A percentile compares a stretch with the other conserved stretches of the same genome.
Conservation (phyloP, 2,888 invertebrate species). For the Nemotelus pantherinus region DNA sequence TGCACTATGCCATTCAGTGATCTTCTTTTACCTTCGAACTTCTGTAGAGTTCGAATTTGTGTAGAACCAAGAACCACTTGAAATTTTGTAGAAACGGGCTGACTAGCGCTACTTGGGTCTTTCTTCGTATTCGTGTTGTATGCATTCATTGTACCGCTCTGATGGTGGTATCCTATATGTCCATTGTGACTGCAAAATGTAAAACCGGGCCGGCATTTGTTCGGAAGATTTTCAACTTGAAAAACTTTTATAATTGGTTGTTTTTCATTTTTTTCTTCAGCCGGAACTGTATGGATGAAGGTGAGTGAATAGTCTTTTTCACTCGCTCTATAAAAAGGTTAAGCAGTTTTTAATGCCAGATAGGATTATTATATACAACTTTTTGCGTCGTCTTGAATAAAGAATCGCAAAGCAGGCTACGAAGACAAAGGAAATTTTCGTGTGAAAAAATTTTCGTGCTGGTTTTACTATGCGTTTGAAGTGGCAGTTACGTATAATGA, state of each 20-base stretch:
- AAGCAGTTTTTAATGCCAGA: background rate
- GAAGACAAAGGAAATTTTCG: too few relatives aligned
- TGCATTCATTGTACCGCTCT: background rate
- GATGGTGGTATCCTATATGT: background rate
- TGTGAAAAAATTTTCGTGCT: too few relatives aligned
- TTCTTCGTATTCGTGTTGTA: constrained; percentile 1
- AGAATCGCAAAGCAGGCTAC: too few relatives aligned
- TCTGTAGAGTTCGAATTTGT: background rate
- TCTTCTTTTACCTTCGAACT: background rate
- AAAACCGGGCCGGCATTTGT: background rate
- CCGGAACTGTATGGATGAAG: background rate
- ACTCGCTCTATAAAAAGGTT: background rate
- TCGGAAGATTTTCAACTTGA: background rate
- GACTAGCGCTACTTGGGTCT: background rate
- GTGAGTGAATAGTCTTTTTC: background rate
- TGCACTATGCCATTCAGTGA: background rate
- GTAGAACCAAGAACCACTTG: background rate
- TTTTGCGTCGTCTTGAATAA: too few relatives aligned
- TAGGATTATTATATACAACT: too few relatives aligned
- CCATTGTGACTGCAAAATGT: background rate
- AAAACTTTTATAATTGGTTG: constrained; percentile 10
- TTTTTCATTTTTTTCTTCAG: background rate
- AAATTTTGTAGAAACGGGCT: background rate
- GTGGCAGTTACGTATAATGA: too few relatives aligned
- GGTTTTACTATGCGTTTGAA: too few relatives aligned